A percentile compares a stretch with the other conserved stretches of the same genome.
These are phyloP conservation scores for Odontothrips loti DNA, from an alignment of 2,888 invertebrate genomes.

Conservation along the genomic window DNA sequence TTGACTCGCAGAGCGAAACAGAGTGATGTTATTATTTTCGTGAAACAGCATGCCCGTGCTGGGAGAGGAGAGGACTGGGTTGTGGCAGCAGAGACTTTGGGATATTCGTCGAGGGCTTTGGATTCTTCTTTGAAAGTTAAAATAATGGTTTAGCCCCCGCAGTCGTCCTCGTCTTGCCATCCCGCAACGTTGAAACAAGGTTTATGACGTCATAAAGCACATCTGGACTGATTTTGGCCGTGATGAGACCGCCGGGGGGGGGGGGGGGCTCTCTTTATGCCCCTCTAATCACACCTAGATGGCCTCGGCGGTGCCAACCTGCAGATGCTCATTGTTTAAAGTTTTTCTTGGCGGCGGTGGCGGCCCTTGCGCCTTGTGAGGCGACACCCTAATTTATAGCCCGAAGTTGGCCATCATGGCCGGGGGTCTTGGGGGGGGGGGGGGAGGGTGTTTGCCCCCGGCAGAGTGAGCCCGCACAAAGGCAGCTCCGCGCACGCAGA, in stretches of 20 bases:
- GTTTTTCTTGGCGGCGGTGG: background rate
- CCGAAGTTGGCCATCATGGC: background rate
- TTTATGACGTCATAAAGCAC: background rate
- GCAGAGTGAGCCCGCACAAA: too few species aligned
- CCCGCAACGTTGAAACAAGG: background rate
- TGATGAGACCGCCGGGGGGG: background rate
- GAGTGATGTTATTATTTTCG: background rate
- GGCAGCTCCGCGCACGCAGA: too few species aligned
- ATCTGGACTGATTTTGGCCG: background rate
- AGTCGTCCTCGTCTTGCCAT: background rate
- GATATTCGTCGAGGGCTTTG: background rate
- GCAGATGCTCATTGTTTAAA: conserved; percentile 6
- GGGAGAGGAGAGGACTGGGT: background rate
- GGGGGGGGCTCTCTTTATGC: background rate
- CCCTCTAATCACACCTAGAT: conserved; percentile 8
- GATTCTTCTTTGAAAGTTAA: background rate
- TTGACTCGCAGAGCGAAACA: background rate
- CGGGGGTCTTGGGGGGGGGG: too few species aligned
- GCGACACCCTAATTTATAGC: conserved; percentile 6
- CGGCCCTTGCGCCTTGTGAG: background rate
- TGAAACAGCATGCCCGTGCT: background rate
- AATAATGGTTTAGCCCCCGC: background rate
- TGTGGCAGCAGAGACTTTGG: too few species aligned
- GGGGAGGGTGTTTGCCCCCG: too few species aligned
- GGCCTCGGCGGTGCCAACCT: background rate